Evolutionary conservation across 2,888 invertebrate genomes (phyloP).

Genomic region (Metopia argyrocephala): DNA sequence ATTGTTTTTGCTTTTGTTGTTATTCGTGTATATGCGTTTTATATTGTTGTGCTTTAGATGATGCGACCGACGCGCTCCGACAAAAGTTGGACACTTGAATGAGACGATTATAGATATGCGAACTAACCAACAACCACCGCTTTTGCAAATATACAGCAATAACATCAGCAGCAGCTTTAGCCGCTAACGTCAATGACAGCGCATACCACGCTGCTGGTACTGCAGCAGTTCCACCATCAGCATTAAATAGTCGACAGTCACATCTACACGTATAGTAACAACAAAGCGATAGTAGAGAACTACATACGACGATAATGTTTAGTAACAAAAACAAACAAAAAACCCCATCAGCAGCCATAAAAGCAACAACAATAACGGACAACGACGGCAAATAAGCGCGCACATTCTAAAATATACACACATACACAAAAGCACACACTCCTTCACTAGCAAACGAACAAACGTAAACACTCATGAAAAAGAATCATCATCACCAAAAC

Average conservation of each 20-base stretch:
- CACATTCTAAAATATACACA: slow-evolving; percentile 32
- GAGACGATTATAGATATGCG: slow-evolving; percentile 75
- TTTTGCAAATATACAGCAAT: slow-evolving; percentile 62
- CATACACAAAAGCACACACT: slow-evolving; percentile 21
- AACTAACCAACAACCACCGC: slow-evolving; percentile 63
- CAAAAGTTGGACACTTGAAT: slow-evolving; percentile 78
- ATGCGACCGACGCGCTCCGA: slow-evolving; percentile 74
- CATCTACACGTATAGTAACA: neutral
- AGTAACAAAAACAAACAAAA: slow-evolving; percentile 34
- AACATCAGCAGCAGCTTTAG: slow-evolving; percentile 47
- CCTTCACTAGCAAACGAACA: slow-evolving; percentile 1
- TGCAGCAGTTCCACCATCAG: slow-evolving; percentile 27
- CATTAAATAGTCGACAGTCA: slow-evolving; percentile 30
- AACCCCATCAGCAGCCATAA: slow-evolving; percentile 52
- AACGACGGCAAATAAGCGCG: slow-evolving; percentile 55
- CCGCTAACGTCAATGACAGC: slow-evolving; percentile 33
- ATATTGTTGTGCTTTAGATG: slow-evolving; percentile 52
- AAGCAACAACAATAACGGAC: slow-evolving; percentile 65
- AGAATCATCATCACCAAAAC: slow-evolving; percentile 24
- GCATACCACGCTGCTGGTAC: slow-evolving; percentile 32
- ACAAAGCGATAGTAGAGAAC: no score
- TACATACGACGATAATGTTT: slow-evolving; percentile 36
- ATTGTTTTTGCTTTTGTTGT: slow-evolving; percentile 9
- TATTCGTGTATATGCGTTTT: slow-evolving; percentile 66
- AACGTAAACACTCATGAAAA: slow-evolving; percentile 21